Evolutionary conservation across 2,888 invertebrate species (phyloP), one percentile per base, ranked within the genome.

Genomic region (Bibio marci): DNA sequence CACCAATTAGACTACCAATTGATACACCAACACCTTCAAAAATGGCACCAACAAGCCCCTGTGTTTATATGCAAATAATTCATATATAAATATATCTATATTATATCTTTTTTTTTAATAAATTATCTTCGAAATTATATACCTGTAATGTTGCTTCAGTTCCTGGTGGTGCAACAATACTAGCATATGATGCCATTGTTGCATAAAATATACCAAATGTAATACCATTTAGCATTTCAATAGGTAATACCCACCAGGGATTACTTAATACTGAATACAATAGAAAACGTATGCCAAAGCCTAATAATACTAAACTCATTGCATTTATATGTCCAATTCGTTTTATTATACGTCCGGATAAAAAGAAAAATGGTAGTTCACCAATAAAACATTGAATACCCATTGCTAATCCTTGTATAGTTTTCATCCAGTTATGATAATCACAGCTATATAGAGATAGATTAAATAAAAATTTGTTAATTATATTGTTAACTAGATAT

Each of bases 181-280:
- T 82, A 1, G 87, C 87, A 58, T 87, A 90, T 0, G 86, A 83
- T 14, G 86, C 77, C 82, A 88, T 85, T 10, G 85, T 79, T 0
- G 87, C 76, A 57, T 83, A 90, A 51, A 83, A 83, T 54, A 90
- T 70, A 15, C 91, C 91, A 55, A 85, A 83, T 0, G 90, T 87
- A 17, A 91, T 63, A 1, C 92, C 90, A 59, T 92, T 88, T 8
- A 83, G 62, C 43, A 88, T 57, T 59, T 94, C 94, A 38, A 92
- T 73, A 0, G 86, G 78, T 42, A 94, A 64, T 35, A 82, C 75
- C 66, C 73, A 75, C 88, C 90, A 90, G 0, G 86, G 77, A 58
- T 87, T 76, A 2, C 65, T 63, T 38, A 91, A 59, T 38, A 79
- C 60, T 3, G 88, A 90, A 57, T 92, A 92, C 13, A 80, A 63